Conservation (phyloP, 2,888 invertebrate genomes). For the Xanthorhoe spadicearia region DNA sequence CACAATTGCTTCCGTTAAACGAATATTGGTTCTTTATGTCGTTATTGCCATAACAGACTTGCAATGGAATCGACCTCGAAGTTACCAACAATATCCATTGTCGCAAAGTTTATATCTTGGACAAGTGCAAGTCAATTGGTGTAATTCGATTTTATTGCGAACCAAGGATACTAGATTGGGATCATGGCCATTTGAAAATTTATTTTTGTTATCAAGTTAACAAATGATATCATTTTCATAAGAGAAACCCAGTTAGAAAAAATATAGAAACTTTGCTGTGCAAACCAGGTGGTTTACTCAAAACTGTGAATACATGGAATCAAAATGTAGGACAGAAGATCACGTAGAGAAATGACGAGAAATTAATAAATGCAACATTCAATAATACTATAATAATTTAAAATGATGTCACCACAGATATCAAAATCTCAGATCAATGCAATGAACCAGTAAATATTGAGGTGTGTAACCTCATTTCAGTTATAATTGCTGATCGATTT, state of each 20-base stretch:
- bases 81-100: conserved; percentile 40
- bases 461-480: conserved; percentile 56
- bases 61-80: conserved; percentile 52
- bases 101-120: conserved; percentile 40
- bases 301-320: not conserved
- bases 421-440: not conserved
- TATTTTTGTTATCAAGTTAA: conserved; percentile 3
- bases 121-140: conserved; percentile 48
- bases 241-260: no score
- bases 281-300: not conserved
- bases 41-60: conserved; percentile 48
- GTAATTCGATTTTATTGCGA: conserved; percentile 42
- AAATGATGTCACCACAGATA: conserved; percentile 2
- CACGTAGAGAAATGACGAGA: not conserved
- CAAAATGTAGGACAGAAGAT: not conserved
- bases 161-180: conserved; percentile 39
- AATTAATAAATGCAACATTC: not conserved
- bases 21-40: conserved; percentile 55
- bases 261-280: no score
- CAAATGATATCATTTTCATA: conserved; percentile 3
- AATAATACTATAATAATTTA: not conserved
- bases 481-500: conserved; percentile 68
- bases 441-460: conserved; percentile 5
- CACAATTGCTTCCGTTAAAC: conserved; percentile 45
- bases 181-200: conserved; percentile 20